Conservation (phyloP, 2,888 invertebrate genomes). For the Caenorhabditis auriculariae region DNA sequence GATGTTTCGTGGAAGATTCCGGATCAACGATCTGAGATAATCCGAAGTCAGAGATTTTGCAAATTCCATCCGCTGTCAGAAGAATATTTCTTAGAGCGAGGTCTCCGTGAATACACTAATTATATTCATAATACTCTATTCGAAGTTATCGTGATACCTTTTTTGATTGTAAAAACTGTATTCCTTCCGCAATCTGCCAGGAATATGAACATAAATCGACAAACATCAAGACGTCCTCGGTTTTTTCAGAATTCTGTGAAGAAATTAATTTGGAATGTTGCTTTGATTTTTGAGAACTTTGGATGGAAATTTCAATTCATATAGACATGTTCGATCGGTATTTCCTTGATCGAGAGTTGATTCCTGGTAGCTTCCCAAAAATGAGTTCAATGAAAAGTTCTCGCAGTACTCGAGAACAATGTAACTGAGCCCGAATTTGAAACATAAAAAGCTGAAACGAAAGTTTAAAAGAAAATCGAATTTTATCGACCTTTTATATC, state of each 20-base stretch:
- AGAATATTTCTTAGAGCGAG: conserved; percentile 13
- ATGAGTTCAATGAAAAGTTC: too few relatives aligned
- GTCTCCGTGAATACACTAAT: conserved; percentile 17
- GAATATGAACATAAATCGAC: conserved; percentile 7
- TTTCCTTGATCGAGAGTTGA: too few relatives aligned
- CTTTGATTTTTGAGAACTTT: background rate
- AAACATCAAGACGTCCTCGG: too few relatives aligned
- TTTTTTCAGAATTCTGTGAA: background rate
- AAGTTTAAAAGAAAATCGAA: too few relatives aligned
- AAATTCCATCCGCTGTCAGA: background rate
- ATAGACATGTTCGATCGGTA: too few relatives aligned
- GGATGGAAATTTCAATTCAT: background rate
- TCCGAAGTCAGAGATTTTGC: conserved; percentile 19
- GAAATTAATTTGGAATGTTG: background rate
- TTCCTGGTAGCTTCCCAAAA: too few relatives aligned
- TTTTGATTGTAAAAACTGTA: conserved; percentile 6
- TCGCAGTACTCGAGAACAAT: too few relatives aligned
- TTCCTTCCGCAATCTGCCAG: conserved; percentile 8
- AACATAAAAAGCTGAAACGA: too few relatives aligned
- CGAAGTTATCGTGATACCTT: background rate
- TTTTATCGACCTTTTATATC: too few relatives aligned
- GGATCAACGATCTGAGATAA: conserved; percentile 6
- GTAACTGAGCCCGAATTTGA: too few relatives aligned
- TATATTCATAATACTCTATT: background rate
- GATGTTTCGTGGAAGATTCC: conserved; percentile 2